Evolutionary conservation across 2,888 invertebrate species (phyloP).

Genomic region (Philonicus albiceps): DNA sequence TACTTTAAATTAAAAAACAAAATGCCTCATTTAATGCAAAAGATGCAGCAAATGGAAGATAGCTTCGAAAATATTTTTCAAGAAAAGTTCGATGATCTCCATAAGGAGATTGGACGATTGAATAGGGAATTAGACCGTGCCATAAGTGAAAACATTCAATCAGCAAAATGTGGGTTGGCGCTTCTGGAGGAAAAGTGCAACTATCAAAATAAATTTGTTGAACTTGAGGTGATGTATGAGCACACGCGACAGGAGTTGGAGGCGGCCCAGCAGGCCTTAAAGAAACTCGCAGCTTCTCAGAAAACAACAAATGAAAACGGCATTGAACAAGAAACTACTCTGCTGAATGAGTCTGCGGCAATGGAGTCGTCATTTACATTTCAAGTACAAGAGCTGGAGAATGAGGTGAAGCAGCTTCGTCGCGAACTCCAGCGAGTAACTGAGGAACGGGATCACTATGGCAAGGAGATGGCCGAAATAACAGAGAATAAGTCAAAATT

Average conservation of each 20-base stretch:
- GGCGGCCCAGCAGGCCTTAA: conserved; percentile 86
- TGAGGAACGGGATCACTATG: not conserved
- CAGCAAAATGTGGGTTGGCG: conserved; percentile 95
- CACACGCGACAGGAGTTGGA: conserved; percentile 91
- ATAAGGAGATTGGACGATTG: conserved; percentile 86
- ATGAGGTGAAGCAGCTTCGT: not conserved
- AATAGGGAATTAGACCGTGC: conserved; percentile 90
- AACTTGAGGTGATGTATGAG: conserved; percentile 89
- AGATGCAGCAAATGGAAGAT: not conserved
- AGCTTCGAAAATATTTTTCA: not conserved
- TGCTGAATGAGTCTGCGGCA: not conserved
- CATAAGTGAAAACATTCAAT: conserved; percentile 93
- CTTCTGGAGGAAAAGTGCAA: conserved; percentile 91
- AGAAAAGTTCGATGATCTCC: conserved; percentile 63
- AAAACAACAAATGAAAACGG: not conserved
- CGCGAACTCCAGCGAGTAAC: not conserved
- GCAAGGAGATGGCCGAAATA: not conserved
- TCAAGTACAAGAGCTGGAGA: not conserved
- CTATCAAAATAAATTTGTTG: conserved; percentile 85
- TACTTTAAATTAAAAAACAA: not conserved
- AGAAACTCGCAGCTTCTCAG: not conserved
- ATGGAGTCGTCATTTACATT: not conserved
- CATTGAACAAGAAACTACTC: not conserved
- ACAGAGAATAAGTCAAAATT: not conserved
- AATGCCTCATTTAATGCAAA: not conserved